These are phyloP conservation scores for Scaptomyza cyrtandrae DNA, from an alignment of 2,888 invertebrate species.

Conservation along the genomic window DNA sequence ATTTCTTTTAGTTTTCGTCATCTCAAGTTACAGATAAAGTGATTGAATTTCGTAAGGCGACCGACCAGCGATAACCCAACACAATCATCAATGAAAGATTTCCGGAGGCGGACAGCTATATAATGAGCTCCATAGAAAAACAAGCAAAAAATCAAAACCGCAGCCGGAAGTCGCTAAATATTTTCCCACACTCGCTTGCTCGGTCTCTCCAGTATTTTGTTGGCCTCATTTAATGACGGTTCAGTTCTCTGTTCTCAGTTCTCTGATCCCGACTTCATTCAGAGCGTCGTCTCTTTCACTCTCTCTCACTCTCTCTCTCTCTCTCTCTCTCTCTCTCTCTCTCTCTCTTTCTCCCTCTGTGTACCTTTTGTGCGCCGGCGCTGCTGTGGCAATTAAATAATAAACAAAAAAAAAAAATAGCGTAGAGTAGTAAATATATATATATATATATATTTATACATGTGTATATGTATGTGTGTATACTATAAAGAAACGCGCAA, in stretches of 20 bases:
- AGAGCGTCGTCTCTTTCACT: constrained; percentile 4
- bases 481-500: constrained; percentile 37
- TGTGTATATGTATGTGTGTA: neutral
- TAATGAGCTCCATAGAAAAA: constrained; percentile 53
- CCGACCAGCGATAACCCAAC: constrained; percentile 40
- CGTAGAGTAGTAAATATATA: constrained; percentile 30
- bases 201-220: constrained; percentile 49
- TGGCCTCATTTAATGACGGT: constrained; percentile 74
- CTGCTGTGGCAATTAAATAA: constrained; percentile 77
- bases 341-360: constrained; percentile 9
- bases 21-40: constrained; percentile 35
- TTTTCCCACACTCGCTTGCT: constrained; percentile 77
- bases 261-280: constrained; percentile 39
- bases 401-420: constrained; percentile 49
- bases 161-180: constrained; percentile 81
- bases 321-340: no score
- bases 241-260: constrained; percentile 39
- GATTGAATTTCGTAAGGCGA: constrained; percentile 44
- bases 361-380: constrained; percentile 70
- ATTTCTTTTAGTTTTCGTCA: constrained; percentile 22
- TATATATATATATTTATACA: neutral
- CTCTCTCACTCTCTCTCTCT: no score
- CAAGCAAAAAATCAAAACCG: constrained; percentile 54
- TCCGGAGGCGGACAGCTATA: constrained; percentile 59
- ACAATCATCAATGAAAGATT: constrained; percentile 50